Conservation (phyloP, 1,140 invertebrate genomes). For the Neotoxoptera formosana region DNA sequence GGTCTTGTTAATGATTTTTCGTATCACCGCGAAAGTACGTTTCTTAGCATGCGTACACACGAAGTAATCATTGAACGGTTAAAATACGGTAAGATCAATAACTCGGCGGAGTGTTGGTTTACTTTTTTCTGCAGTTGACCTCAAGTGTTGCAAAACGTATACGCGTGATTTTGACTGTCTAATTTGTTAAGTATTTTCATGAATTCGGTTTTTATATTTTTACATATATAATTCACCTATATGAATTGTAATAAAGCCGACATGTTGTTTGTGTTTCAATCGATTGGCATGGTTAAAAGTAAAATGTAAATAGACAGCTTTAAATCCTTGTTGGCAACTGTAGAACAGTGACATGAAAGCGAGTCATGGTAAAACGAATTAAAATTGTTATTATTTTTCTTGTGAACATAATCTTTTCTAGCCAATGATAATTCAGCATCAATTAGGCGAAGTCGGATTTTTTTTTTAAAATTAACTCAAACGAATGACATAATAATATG, state of each 20-base stretch:
- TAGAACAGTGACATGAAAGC: background rate
- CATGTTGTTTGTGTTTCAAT: background rate
- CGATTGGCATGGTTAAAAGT: background rate
- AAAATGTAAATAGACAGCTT: background rate
- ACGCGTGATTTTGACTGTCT: background rate
- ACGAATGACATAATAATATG: background rate
- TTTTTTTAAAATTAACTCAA: background rate
- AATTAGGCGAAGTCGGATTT: background rate
- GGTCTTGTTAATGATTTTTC: constrained; percentile 8
- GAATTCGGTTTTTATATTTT: background rate
- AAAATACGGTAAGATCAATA: constrained; percentile 28
- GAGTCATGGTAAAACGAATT: background rate
- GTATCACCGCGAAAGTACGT: background rate
- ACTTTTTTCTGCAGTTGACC: background rate
- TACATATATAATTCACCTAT: background rate
- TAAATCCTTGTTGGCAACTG: background rate
- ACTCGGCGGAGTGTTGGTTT: background rate
- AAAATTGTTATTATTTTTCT: constrained; percentile 19
- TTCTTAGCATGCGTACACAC: background rate
- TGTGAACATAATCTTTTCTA: background rate
- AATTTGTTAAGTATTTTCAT: background rate
- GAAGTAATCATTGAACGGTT: constrained; percentile 22
- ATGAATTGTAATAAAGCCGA: background rate
- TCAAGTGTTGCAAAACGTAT: background rate
- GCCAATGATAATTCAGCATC: background rate